A percentile compares a stretch with the other conserved stretches of the same genome.
phyloP scores from a whole-genome alignment of 2,888 invertebrate genomes.

The Zele albiditarsus region DNA sequence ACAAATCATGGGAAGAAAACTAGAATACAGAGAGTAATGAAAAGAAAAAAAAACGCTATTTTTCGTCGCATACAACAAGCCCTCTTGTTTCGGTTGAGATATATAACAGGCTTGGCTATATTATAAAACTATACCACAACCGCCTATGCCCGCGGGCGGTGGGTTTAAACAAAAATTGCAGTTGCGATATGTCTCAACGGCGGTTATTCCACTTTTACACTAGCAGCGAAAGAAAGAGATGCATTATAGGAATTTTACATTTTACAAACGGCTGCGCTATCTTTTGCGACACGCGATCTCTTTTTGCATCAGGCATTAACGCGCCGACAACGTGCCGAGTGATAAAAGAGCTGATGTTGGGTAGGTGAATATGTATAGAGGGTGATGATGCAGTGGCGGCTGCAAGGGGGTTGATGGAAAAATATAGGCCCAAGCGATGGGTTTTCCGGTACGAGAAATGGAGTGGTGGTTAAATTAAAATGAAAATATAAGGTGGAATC shows the following conservation, averaged over 20 bases:
- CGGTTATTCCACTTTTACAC: slow-evolving; percentile 68
- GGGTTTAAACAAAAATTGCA: background rate
- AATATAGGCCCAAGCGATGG: background rate
- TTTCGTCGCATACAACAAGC: no score
- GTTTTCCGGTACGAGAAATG: background rate
- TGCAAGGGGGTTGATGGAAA: background rate
- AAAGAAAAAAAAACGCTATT: no score
- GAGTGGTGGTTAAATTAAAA: no score
- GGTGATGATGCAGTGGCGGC: background rate
- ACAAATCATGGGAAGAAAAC: no score
- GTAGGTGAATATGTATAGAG: slow-evolving; percentile 36
- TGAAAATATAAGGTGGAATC: slow-evolving; percentile 5
- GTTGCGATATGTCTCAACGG: slow-evolving; percentile 58
- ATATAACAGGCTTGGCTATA: no score
- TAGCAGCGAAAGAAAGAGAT: slow-evolving; percentile 56
- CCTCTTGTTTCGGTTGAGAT: no score
- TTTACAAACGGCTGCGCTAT: slow-evolving; percentile 69
- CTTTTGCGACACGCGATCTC: slow-evolving; percentile 65
- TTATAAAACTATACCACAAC: no score
- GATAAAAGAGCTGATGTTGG: slow-evolving; percentile 56
- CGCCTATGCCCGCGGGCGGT: no score
- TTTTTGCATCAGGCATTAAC: slow-evolving; percentile 55
- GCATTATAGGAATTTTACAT: slow-evolving; percentile 70
- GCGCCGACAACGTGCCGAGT: slow-evolving; percentile 49
- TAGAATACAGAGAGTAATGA: no score